Conservation (phyloP, 2,113 vertebrate species). For the Chamaea fasciata region DNA sequence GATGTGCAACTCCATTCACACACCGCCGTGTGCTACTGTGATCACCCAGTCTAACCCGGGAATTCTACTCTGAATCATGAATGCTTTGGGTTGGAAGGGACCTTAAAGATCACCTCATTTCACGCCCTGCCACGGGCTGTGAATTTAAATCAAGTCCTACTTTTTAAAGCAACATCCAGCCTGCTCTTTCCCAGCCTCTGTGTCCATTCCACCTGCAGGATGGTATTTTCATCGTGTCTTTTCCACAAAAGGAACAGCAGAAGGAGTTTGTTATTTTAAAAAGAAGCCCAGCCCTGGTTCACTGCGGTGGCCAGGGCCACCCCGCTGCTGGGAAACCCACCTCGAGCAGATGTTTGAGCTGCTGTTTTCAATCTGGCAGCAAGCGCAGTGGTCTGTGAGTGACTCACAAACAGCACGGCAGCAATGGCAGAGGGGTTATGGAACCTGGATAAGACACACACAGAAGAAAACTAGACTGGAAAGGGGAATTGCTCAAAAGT, state of each 20-base stretch:
- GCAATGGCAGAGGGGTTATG: not conserved
- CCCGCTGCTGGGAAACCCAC: not conserved
- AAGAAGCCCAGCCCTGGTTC: not conserved
- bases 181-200: not conserved
- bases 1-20: not conserved
- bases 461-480: not conserved
- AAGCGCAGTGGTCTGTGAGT: not conserved
- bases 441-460: not conserved
- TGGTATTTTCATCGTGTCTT: not conserved
- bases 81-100: no score
- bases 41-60: accelerated
- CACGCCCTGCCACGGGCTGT: no score
- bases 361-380: not conserved
- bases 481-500: not conserved
- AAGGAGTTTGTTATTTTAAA: not conserved
- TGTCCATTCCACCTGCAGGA: not conserved
- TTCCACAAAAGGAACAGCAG: not conserved
- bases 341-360: not conserved
- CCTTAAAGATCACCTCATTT: no score
- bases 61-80: not conserved
- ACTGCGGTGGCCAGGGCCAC: not conserved
- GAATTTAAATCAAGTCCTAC: not conserved
- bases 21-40: accelerated
- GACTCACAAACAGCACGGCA: not conserved
- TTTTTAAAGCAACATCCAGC: not conserved